Evolutionary conservation across 1,140 invertebrate genomes (phyloP).

Genomic region (Cepaea nemoralis): DNA sequence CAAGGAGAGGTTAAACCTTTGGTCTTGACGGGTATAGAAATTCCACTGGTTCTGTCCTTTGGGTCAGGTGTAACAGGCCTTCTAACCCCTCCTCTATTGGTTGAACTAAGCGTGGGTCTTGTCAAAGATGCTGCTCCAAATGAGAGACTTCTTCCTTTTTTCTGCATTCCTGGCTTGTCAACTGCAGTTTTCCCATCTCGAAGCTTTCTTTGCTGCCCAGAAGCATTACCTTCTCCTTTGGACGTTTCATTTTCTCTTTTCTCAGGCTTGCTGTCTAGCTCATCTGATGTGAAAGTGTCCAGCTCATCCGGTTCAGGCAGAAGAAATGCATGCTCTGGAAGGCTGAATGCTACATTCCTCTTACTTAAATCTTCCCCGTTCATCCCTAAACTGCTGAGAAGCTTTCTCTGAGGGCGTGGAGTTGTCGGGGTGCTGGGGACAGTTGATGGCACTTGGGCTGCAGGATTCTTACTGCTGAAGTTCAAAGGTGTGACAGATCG

Average conservation of each 20-base stretch:
- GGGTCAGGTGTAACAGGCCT: slow-evolving; percentile 31
- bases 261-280: slow-evolving; percentile 6
- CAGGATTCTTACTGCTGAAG: neutral
- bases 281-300: slow-evolving; percentile 15
- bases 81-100: neutral
- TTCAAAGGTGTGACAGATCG: slow-evolving; percentile 16
- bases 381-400: neutral
- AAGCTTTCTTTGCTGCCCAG: neutral
- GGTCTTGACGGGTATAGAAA: neutral
- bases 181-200: neutral
- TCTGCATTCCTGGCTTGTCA: neutral
- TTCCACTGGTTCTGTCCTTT: neutral
- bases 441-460: neutral
- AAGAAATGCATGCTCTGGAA: slow-evolving; percentile 33
- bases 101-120: slow-evolving; percentile 17
- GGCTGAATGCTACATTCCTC: slow-evolving; percentile 31
- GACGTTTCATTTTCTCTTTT: neutral
- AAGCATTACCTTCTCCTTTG: neutral
- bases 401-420: neutral
- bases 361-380: slow-evolving; percentile 11
- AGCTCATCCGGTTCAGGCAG: slow-evolving; percentile 28
- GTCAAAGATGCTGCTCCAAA: slow-evolving; percentile 20
- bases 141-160: slow-evolving; percentile 30
- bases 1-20: neutral
- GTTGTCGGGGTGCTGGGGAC: slow-evolving; percentile 34